phyloP scores from a whole-genome alignment of 1,140 invertebrate genomes.

The Lepidostoma basale region DNA sequence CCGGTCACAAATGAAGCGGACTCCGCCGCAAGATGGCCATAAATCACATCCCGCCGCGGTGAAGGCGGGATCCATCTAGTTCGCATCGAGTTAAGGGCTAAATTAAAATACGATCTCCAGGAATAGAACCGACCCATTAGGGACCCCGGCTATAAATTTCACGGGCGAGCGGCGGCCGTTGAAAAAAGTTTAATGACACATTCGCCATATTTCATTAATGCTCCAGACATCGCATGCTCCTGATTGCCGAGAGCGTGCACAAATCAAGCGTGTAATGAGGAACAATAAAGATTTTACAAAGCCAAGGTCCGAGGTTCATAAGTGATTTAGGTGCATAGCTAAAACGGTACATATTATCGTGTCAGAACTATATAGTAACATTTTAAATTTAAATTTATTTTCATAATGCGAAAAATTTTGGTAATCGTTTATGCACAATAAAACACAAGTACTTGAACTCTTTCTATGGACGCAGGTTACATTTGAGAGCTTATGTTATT shows the following conservation, averaged over 20 bases:
- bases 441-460: no score
- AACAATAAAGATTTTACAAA: neutral
- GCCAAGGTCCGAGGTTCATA: neutral
- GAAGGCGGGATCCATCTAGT: conserved; percentile 10
- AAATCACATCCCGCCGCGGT: conserved; percentile 27
- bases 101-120: conserved; percentile 43
- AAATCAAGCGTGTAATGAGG: conserved; percentile 10
- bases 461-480: no score
- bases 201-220: conserved; percentile 29
- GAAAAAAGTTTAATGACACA: conserved; percentile 37
- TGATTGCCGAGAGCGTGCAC: neutral
- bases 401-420: no score
- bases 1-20: conserved; percentile 38
- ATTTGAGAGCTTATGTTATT: no score
- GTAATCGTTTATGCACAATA: no score
- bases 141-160: conserved; percentile 40
- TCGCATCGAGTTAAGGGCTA: conserved; percentile 30
- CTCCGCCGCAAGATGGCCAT: conserved; percentile 1
- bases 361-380: no score
- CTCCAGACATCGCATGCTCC: neutral
- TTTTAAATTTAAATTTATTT: no score
- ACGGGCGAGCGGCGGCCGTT: conserved; percentile 36
- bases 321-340: no score
- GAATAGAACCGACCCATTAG: conserved; percentile 40
- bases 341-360: no score